phyloP scores from a whole-genome alignment of 2,797 vertebrate genomes.

The Leucoraja ocellata region DNA sequence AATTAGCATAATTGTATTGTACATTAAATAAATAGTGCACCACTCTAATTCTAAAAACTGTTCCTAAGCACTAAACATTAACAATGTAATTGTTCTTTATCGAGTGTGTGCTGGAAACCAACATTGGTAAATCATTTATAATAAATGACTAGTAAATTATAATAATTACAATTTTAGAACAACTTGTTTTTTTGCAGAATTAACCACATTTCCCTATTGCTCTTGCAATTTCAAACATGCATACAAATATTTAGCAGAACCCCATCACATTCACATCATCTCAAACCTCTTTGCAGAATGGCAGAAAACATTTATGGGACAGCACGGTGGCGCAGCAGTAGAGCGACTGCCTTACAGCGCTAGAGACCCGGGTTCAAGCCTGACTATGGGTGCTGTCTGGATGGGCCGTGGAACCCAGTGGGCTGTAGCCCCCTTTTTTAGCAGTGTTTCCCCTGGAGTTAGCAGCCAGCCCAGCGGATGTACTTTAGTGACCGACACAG shows the following conservation, averaged over 20 bases:
- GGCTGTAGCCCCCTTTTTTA: no score
- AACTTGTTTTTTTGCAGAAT: not conserved
- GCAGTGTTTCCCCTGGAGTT: no score
- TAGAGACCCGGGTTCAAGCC: no score
- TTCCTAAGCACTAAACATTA: not conserved
- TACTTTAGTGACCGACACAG: no score
- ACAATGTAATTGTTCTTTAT: not conserved
- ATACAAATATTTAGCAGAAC: not conserved
- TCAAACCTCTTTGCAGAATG: not conserved
- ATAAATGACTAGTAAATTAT: constrained; percentile 14
- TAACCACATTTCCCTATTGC: not conserved
- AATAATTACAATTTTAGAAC: constrained; percentile 26
- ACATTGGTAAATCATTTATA: constrained; percentile 22
- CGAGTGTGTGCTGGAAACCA: not conserved
- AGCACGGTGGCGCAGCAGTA: no score
- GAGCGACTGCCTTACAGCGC: no score
- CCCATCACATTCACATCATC: not conserved
- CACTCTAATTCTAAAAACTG: not conserved
- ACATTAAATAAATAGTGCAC: not conserved
- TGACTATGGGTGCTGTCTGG: no score
- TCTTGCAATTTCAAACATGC: not conserved
- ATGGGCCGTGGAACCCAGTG: no score
- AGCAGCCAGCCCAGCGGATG: no score
- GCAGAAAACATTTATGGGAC: no score
- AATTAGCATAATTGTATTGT: not conserved